Percentiles rank a stretch among this genome's conserved stretches.
Conservation (phyloP, 2,797 vertebrate genomes). For the Enteromius fasciolatus region DNA sequence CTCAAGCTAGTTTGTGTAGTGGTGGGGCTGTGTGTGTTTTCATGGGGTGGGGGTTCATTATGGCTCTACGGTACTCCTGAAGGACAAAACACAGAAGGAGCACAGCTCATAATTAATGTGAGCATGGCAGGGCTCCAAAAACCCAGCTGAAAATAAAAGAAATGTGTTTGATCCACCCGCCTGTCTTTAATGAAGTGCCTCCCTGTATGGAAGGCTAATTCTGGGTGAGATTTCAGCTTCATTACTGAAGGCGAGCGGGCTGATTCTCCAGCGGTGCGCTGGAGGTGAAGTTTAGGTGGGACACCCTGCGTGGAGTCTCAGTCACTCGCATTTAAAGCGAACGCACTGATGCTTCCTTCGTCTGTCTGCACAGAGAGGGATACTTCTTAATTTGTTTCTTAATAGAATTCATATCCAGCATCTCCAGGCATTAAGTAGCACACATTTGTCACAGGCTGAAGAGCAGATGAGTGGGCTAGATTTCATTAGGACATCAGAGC, state of each 20-base stretch:
- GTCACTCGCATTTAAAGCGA: conserved; percentile 66
- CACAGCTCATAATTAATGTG: conserved; percentile 80
- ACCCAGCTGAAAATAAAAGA: conserved; percentile 69
- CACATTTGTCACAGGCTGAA: conserved; percentile 76
- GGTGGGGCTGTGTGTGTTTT: conserved; percentile 46
- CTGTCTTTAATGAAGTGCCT: conserved; percentile 78
- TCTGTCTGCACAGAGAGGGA: conserved; percentile 62
- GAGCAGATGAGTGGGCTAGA: conserved; percentile 75
- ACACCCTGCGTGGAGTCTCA: conserved; percentile 60
- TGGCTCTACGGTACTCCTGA: conserved; percentile 70
- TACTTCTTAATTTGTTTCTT: conserved; percentile 80
- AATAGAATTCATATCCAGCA: conserved; percentile 80
- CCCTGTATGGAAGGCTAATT: conserved; percentile 70
- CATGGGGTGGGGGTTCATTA: conserved; percentile 69
- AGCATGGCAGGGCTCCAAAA: conserved; percentile 78
- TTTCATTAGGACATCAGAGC: conserved; percentile 75
- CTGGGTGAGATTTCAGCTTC: conserved; percentile 75
- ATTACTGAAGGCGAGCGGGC: conserved; percentile 73
- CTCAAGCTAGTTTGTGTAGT: conserved; percentile 48
- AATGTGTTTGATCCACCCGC: conserved; percentile 77
- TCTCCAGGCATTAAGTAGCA: conserved; percentile 74
- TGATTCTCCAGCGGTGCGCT: conserved; percentile 61
- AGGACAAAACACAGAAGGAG: conserved; percentile 80
- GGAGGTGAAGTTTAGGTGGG: conserved; percentile 62
- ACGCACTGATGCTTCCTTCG: conserved; percentile 63